phyloP scores from a whole-genome alignment of 2,113 vertebrate species.

The Cranoglanis bouderius region DNA sequence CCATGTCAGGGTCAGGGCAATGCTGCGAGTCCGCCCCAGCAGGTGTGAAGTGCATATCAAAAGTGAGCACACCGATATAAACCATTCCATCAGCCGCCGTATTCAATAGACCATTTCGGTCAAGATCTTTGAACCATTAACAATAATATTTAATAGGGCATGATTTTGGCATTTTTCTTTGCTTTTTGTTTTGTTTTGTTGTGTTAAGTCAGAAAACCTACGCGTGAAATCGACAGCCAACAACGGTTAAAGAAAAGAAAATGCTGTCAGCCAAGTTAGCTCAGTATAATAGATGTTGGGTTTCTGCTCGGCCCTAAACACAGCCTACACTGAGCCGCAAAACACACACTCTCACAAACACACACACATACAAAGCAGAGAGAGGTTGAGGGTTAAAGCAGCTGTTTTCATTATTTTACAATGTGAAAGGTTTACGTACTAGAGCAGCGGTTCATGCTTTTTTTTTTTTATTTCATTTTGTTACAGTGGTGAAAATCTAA shows the following conservation, averaged over 20 bases:
- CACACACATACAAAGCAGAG: not conserved
- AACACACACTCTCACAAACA: not conserved
- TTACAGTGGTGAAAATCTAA: not conserved
- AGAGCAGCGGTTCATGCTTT: not conserved
- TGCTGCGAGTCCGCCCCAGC: not conserved
- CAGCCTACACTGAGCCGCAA: slow-evolving; percentile 2
- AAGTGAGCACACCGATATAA: not conserved
- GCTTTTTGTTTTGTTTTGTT: not conserved
- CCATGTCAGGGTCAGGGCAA: no score
- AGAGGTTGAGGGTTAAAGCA: slow-evolving; percentile 24
- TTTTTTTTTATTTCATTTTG: not conserved
- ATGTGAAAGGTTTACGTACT: not conserved
- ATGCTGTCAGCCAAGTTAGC: slow-evolving; percentile 7
- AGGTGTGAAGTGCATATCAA: not conserved
- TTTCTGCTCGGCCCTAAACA: slow-evolving; percentile 7
- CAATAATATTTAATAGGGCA: not conserved
- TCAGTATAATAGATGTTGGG: slow-evolving; percentile 21
- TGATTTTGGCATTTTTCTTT: not conserved
- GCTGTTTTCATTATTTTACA: slow-evolving; percentile 13
- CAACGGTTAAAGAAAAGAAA: not conserved
- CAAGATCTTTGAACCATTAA: not conserved
- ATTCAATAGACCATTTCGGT: not conserved
- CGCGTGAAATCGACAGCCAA: not conserved
- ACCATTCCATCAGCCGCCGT: not conserved
- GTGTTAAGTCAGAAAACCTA: not conserved